These are phyloP conservation scores for Tipula lateralis DNA, from an alignment of 2,888 invertebrate genomes.

Conservation along the genomic window DNA sequence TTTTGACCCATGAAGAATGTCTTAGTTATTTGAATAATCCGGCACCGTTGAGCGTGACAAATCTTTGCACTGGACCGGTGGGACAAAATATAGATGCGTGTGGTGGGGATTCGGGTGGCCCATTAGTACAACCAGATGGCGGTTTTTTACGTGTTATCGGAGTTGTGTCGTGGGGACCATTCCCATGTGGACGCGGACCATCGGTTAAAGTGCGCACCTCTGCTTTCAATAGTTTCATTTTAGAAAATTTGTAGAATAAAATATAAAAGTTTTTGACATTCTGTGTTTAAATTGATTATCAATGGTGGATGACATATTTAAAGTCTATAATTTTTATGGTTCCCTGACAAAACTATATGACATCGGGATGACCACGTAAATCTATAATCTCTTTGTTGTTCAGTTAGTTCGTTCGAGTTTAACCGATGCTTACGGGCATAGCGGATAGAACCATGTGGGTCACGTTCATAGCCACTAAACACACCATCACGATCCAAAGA, in stretches of 20 bases:
- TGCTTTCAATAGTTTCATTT: neutral
- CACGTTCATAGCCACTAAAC: no score
- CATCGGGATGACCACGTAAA: no score
- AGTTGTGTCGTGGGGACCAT: neutral
- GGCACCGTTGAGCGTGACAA: neutral
- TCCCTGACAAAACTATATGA: no score
- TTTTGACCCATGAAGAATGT: neutral
- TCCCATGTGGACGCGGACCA: neutral
- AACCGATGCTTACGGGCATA: no score
- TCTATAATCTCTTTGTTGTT: no score
- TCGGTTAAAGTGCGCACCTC: neutral
- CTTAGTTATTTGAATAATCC: neutral
- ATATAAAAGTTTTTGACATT: neutral
- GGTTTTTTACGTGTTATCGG: neutral
- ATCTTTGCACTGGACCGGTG: neutral
- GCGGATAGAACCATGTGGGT: no score
- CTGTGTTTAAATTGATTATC: no score
- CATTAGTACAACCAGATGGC: neutral
- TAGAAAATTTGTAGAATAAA: neutral
- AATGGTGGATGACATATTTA: no score
- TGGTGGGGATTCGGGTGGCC: neutral
- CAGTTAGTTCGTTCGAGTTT: no score
- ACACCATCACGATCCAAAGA: no score
- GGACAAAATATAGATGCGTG: constrained; percentile 7
- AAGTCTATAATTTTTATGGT: no score